These are phyloP conservation scores for Hirtodrosophila histrioides DNA, from an alignment of 2,888 invertebrate species.

Conservation along the genomic window DNA sequence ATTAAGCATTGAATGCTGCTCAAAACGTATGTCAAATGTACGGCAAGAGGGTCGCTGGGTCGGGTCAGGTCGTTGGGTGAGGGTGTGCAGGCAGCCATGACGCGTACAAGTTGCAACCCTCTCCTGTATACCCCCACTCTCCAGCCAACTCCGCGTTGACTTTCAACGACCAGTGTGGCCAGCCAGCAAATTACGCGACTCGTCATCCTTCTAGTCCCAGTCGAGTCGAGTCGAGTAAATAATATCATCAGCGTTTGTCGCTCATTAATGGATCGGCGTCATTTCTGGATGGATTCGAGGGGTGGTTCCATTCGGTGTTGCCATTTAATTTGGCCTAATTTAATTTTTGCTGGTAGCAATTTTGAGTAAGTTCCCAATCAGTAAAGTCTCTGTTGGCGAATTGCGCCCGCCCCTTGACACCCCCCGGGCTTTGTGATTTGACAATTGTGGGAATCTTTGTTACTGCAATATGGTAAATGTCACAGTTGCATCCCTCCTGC, in stretches of 20 bases:
- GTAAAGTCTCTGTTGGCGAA: conserved; percentile 6
- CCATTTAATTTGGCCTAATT: conserved; percentile 76
- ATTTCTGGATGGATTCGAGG: background rate
- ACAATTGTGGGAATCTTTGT: conserved; percentile 76
- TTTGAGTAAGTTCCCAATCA: conserved; percentile 39
- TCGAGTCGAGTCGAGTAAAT: conserved; percentile 61
- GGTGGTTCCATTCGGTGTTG: conserved; percentile 27
- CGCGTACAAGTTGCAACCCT: conserved; percentile 62
- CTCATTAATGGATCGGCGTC: conserved; percentile 64
- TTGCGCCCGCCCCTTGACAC: background rate
- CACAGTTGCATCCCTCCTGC: conserved; percentile 21
- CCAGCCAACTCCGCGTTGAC: conserved; percentile 45
- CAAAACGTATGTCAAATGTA: conserved; percentile 80
- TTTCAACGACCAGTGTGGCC: conserved; percentile 70
- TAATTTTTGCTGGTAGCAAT: conserved; percentile 73
- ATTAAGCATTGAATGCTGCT: conserved; percentile 72
- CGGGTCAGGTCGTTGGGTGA: conserved; percentile 40
- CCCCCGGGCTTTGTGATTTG: conserved; percentile 57
- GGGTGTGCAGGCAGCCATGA: conserved; percentile 75
- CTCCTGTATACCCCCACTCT: conserved; percentile 24
- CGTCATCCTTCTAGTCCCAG: conserved; percentile 1
- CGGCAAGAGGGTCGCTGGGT: conserved; percentile 9
- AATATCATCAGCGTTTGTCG: conserved; percentile 76
- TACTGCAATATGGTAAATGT: conserved; percentile 70
- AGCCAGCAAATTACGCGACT: conserved; percentile 60